Evolutionary conservation across 2,113 vertebrate genomes (phyloP).

Genomic region (Passer montanus): DNA sequence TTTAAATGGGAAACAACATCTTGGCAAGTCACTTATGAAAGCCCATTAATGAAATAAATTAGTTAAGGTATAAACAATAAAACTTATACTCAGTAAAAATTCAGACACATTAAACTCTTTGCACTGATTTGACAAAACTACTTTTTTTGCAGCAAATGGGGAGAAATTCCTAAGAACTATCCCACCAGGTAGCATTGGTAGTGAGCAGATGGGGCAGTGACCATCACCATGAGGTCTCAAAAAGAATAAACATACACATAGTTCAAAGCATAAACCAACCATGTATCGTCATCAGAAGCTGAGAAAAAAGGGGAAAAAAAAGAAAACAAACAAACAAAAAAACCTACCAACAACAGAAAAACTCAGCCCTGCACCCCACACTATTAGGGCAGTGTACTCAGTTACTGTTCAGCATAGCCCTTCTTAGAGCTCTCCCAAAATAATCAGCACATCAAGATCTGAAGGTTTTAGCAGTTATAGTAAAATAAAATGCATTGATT

Average conservation of each 20-base stretch:
- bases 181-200: neutral
- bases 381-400: neutral
- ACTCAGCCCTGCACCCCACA: neutral
- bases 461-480: neutral
- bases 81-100: constrained; percentile 9
- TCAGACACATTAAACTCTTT: neutral
- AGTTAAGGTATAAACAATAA: constrained; percentile 16
- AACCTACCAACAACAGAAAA: neutral
- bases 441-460: neutral
- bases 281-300: neutral
- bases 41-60: constrained; percentile 7
- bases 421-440: neutral
- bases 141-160: constrained; percentile 4
- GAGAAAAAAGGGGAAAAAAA: neutral
- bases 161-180: neutral
- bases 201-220: neutral
- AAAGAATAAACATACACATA: neutral
- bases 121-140: neutral
- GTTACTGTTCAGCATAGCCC: neutral
- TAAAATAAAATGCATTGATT: neutral
- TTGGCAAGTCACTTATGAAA: constrained; percentile 1
- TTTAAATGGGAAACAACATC: neutral
- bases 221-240: neutral
- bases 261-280: constrained; percentile 22
- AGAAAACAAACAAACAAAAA: neutral